Base-by-base conservation (phyloP, 2,113 vertebrate genomes). In the Hypocryptadius cinnamomeus region DNA sequence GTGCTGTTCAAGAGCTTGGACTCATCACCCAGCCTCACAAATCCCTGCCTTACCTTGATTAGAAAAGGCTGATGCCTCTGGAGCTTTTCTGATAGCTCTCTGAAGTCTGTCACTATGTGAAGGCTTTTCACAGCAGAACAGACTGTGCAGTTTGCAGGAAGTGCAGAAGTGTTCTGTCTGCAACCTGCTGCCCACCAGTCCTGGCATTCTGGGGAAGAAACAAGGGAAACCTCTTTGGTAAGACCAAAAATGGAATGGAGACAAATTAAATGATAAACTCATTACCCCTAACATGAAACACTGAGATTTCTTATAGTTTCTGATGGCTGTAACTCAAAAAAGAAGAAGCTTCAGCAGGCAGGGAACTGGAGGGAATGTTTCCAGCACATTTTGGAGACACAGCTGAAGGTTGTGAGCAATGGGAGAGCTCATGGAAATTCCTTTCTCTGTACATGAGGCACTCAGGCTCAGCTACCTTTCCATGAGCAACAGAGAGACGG, bases 31-130 rank as follows among this genome's bases (percentile, higher is more conserved):
- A 73, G 76, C 54, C 44, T 53, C 30, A 37, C 8, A 35, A 42
- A 73, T 30, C 78, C 42, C 25, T 47, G 69, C 31, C 35, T 95
- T 96, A 98, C 98, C 97, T 98, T 98, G 94, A 98, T 96, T 59
- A 98, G 80, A 76, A 98, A 89, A 83, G 97, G 98, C 90, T 97
- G 96, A 59, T 97, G 87, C 28, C 74, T 89, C 87, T 96, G 97
- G 47, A 98, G 96, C n/a, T 89, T 96, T 85, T 83, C 87, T 4
- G 97, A 90, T 30, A 96, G 72, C 6, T 97, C 94, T 68, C 87
- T 79, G 2, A 92, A 65, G 80, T 97, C 94, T 96, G 89, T 94
- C 81, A 93, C 60, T 19, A 95, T 78, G 69, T 94, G 91, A 70
- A 97, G 95, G 83, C 94, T 96, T 39, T 92, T 90, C 50, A 96